Conservation (phyloP, 2,888 invertebrate genomes). For the Monochamus alternatus region DNA sequence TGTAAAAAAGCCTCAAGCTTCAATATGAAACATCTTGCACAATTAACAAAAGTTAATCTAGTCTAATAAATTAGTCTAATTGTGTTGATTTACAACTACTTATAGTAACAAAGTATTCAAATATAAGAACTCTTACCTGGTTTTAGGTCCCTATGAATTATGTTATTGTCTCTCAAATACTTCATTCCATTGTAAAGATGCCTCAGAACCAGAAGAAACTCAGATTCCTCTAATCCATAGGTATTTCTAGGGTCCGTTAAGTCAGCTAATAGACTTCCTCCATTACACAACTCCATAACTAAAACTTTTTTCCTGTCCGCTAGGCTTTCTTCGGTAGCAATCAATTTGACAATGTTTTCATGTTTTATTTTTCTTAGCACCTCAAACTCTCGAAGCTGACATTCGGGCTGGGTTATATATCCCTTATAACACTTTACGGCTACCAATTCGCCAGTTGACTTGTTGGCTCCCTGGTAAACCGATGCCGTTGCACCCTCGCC, state of each 20-base stretch:
- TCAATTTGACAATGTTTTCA: conserved; percentile 94
- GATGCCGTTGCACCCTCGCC: conserved; percentile 98
- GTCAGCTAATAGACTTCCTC: conserved; percentile 93
- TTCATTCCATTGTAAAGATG: conserved; percentile 96
- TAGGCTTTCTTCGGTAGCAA: conserved; percentile 94
- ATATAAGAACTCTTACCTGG: conserved; percentile 74
- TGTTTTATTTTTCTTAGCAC: conserved; percentile 94
- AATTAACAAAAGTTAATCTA: no score
- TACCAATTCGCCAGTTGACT: conserved; percentile 95
- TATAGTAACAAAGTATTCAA: no score
- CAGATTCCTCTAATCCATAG: conserved; percentile 91
- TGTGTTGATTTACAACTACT: no score
- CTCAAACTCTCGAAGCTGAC: conserved; percentile 96
- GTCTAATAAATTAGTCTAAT: no score
- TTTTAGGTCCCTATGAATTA: conserved; percentile 95
- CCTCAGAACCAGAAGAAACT: conserved; percentile 90
- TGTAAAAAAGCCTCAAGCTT: no score
- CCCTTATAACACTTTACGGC: conserved; percentile 98
- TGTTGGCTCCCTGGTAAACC: conserved; percentile 95
- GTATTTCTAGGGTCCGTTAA: conserved; percentile 96
- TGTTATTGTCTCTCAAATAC: conserved; percentile 92
- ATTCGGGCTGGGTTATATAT: conserved; percentile 92
- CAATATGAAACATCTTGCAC: no score
- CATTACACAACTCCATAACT: conserved; percentile 97
- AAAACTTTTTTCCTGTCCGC: conserved; percentile 91